phyloP scores from a whole-genome alignment of 1,140 invertebrate species.

The Drosophila navojoa region DNA sequence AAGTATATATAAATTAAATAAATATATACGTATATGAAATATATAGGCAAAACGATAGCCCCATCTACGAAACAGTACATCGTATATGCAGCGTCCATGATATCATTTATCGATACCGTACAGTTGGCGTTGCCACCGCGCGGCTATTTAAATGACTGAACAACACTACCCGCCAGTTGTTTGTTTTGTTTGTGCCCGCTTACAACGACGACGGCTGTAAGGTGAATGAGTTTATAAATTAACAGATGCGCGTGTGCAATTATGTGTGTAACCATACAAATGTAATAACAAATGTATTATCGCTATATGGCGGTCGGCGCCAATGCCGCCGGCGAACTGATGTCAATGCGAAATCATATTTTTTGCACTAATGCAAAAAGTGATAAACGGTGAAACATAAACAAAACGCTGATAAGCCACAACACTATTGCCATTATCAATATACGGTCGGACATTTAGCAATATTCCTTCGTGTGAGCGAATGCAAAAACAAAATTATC shows the following conservation, averaged over 20 bases:
- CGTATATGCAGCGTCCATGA: not conserved
- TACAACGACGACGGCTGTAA: constrained; percentile 66
- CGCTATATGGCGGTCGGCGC: constrained; percentile 59
- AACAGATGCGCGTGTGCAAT: constrained; percentile 57
- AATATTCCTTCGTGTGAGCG: constrained; percentile 39
- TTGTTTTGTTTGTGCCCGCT: constrained; percentile 64
- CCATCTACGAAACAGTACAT: no score
- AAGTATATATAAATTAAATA: not conserved
- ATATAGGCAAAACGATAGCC: no score
- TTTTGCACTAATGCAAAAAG: constrained; percentile 54
- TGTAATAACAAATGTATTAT: constrained; percentile 60
- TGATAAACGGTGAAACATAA: constrained; percentile 73
- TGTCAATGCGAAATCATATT: constrained; percentile 47
- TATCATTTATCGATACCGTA: constrained; percentile 6
- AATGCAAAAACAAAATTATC: constrained; percentile 58
- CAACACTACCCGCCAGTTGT: constrained; percentile 57
- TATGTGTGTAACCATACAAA: constrained; percentile 6
- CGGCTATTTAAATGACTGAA: constrained; percentile 15
- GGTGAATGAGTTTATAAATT: constrained; percentile 59
- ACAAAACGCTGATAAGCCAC: constrained; percentile 70
- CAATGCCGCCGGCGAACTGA: constrained; percentile 35
- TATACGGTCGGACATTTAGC: constrained; percentile 57
- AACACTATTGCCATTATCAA: constrained; percentile 52
- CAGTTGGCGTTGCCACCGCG: constrained; percentile 3
- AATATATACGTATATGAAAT: no score